Evolutionary conservation across 2,888 invertebrate species (phyloP).

Genomic region (Alcis repandata): DNA sequence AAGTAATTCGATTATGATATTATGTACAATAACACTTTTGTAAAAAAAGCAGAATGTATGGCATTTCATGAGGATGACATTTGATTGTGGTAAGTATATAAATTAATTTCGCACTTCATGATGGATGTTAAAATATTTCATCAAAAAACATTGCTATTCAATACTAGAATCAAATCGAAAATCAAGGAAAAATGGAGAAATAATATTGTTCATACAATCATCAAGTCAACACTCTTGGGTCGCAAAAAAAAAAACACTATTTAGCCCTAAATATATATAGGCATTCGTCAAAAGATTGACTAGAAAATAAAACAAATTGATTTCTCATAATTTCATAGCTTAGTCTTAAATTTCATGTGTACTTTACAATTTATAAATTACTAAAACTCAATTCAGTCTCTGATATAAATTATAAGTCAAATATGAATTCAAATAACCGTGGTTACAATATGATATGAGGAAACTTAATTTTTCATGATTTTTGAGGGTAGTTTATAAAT

Average conservation of each 20-base stretch:
- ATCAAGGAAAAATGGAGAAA: too few species aligned
- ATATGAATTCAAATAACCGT: not conserved
- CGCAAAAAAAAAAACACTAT: not conserved
- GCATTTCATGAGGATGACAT: constrained; percentile 40
- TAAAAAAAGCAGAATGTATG: constrained; percentile 59
- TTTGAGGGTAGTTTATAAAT: not conserved
- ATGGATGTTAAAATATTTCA: too few species aligned
- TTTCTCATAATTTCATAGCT: not conserved
- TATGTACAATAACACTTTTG: constrained; percentile 59
- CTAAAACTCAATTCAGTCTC: constrained; percentile 45
- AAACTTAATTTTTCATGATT: too few species aligned
- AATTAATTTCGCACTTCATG: not conserved
- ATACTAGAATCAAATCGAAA: too few species aligned
- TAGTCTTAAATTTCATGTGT: not conserved
- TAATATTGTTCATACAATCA: too few species aligned
- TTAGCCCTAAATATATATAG: not conserved
- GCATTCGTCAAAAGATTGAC: constrained; percentile 1
- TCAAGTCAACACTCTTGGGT: not conserved
- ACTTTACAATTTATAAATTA: constrained; percentile 24
- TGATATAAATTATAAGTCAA: constrained; percentile 30
- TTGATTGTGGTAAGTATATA: not conserved
- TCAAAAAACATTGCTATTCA: too few species aligned
- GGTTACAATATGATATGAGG: too few species aligned
- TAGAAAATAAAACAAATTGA: not conserved
- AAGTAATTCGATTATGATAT: constrained; percentile 43